These are phyloP conservation scores for Antrozous pallidus DNA, from an alignment of 2,797 vertebrate species.

Conservation along the genomic window DNA sequence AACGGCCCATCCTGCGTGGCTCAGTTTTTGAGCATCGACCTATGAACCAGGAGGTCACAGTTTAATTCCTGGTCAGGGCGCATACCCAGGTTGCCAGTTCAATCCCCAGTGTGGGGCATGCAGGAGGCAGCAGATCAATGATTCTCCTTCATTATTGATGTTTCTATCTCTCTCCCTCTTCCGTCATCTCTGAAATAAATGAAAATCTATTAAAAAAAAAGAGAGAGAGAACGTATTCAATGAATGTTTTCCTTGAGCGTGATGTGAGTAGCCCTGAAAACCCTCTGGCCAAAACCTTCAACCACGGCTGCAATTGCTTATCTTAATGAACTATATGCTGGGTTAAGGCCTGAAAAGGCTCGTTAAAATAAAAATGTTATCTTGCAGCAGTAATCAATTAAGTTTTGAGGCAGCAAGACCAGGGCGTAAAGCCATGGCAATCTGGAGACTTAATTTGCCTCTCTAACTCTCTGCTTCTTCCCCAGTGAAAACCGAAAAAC, in stretches of 20 bases:
- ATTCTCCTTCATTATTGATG: too few relatives aligned
- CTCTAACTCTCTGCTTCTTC: background rate
- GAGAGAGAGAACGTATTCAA: too few relatives aligned
- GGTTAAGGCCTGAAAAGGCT: background rate
- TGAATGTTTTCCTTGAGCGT: background rate
- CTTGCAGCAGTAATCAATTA: background rate
- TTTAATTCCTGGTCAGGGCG: too few relatives aligned
- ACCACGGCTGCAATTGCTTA: background rate
- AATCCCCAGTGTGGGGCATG: too few relatives aligned
- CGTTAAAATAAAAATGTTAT: background rate
- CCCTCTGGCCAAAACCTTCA: background rate
- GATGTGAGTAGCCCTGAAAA: background rate
- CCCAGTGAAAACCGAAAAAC: background rate
- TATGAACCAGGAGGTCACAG: too few relatives aligned
- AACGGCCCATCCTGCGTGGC: too few relatives aligned
- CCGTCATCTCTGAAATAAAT: too few relatives aligned
- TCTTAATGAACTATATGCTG: background rate
- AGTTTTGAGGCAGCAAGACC: background rate
- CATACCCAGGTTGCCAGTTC: too few relatives aligned
- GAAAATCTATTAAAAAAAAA: too few relatives aligned
- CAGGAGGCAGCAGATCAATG: too few relatives aligned
- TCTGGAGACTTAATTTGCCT: background rate
- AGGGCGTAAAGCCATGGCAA: background rate
- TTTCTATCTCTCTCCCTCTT: too few relatives aligned
- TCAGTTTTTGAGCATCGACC: too few relatives aligned